Base-by-base conservation (phyloP, 2,797 vertebrate genomes). In the Triplophysa yarkandensis region DNA sequence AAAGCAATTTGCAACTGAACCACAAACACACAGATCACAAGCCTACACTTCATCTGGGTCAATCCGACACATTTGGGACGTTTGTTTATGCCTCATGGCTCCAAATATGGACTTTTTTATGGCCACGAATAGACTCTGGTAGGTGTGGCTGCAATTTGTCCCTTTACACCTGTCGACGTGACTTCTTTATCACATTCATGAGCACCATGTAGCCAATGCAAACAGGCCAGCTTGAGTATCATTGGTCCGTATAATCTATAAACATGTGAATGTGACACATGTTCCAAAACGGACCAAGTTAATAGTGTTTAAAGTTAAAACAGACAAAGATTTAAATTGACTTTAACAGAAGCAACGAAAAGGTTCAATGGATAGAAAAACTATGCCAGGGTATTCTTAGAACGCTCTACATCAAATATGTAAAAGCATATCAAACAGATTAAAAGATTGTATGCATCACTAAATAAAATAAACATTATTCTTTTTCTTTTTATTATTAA, bases 161-260 rank as follows among this genome's bases (percentile, higher is more conserved):
- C 69, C 76, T 77, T 80, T 34, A 80, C 75, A 83, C 80, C 69
- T 80, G 80, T 83, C 43, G 65, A 74, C 66, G 73, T 82, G 65
- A 77, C 39, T 28, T 32, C 52, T 81, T 78, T 60, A 78, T 78
- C 73, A 65, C 78, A 77, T 16, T 27, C 11, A 60, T 25, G 54
- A 34, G 32, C 63, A 57, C 13, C 30, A 68, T 4, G 62, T 68
- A 55, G 57, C 71, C 60, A 76, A 73, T 78, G 54, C 69, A 17
- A 68, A 72, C 48, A 82, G 66, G n/a, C 43, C n/a, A 14, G 21
- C 16, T 52, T 50, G 44, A 54, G 36, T 55, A 27, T 55, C 50
- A n/a, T 10, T 41, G 21, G 10, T 25, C 16, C 43, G 61, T 55
- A 27, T 44, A 73, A 65, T 64, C 71, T 55, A 57, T 55, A 65